Evolutionary conservation across 2,797 vertebrate genomes (phyloP).

Genomic region (Enteromius fasciolatus): DNA sequence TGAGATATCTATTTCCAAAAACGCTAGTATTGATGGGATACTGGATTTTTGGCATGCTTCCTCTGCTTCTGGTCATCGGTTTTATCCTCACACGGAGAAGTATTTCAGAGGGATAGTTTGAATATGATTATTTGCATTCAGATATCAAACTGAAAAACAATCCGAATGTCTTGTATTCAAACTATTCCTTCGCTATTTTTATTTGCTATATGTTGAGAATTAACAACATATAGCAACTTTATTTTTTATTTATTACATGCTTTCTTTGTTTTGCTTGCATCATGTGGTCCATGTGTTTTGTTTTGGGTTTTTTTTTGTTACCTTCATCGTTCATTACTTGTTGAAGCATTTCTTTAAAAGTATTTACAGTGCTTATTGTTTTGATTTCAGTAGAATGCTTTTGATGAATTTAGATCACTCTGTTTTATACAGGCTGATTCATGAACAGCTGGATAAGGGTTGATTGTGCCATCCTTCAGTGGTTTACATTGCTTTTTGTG

Average conservation of each 20-base stretch:
- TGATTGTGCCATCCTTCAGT: neutral
- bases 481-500: neutral
- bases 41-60: neutral
- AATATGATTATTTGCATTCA: neutral
- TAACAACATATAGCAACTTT: neutral
- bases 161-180: neutral
- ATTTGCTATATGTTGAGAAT: neutral
- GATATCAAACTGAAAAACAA: neutral
- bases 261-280: conserved; percentile 27
- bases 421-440: neutral
- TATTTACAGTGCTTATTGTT: neutral
- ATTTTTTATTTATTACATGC: conserved; percentile 6
- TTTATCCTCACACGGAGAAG: neutral
- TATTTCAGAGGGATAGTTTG: neutral
- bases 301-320: neutral
- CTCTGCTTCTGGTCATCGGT: neutral
- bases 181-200: neutral
- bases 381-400: neutral
- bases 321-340: neutral
- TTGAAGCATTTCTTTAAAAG: neutral
- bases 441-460: neutral
- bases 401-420: neutral
- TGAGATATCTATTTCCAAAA: neutral
- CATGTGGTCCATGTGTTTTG: neutral
- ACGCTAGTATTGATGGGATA: neutral